Base-by-base conservation (phyloP, 2,797 vertebrate species). In the Sarcoramphus papa region DNA sequence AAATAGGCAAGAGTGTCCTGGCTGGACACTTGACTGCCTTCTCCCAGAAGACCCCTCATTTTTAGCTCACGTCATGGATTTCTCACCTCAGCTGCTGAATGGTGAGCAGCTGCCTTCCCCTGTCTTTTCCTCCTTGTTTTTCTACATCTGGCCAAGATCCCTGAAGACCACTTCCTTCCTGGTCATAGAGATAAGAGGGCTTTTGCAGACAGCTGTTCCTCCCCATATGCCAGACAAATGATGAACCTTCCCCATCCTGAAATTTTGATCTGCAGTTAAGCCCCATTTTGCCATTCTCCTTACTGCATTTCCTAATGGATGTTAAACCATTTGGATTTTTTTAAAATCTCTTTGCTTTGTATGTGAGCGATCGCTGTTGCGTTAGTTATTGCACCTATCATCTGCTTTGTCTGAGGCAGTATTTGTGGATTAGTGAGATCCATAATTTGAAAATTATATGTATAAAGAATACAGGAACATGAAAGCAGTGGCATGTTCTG, bases 41-140 rank as follows among this genome's bases (percentile, higher is more conserved):
- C 14, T 92, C 57, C 35, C 57, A 41, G 37, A 31, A 80, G 30
- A 76, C 10, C 3, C 21, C 14, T 68, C 22, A 47, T 53, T 88
- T 95, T 93, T 76, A 91, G 45, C 30, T 75, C 64, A 25, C 54
- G 43, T 68, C 14, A 8, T 40, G 31, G 11, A 9, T 88, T 94
- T 92, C 62, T 91, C 40, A 75, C 53, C 54, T 92, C 50, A 72
- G 92, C 50, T 78, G 81, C 57, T 81, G 28, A 70, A 85, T 62
- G 14, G 30, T 54, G 53, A 97, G 75, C 83, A 94, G 68, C 90
- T 96, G 84, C 35, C 54, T 96, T 91, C 37, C 79, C 4, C n/a
- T 16, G 1, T 35, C 60, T 88, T 90, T 88, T 40, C 31, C 79
- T 93, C 48, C 10, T 25, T 88, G 24, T 76, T 75, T 90, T 74